Evolutionary conservation across 2,797 vertebrate genomes (phyloP), one percentile per base, ranked within the genome.

Genomic region (Ceryle rudis): DNA sequence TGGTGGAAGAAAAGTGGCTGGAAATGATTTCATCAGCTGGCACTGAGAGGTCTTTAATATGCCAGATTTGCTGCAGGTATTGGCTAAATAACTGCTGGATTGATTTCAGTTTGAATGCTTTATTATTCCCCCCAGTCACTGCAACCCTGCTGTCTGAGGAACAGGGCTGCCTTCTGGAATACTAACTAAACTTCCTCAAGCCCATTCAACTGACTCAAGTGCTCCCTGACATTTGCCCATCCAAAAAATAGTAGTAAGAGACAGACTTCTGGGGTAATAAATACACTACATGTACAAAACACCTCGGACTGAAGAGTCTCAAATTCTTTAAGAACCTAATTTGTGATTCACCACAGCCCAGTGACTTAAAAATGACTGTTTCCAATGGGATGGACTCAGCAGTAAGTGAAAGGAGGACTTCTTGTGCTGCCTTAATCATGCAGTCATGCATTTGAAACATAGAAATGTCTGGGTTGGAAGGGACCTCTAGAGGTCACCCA

Each of bases 61-160:
- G 92, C 94, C 89, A 95, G 60, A 93, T 94, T 86, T 96, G 94
- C 92, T 96, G 78, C 97, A 97, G 96, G 95, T 97, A 97, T 94
- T 95, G 93, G 95, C 95, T 94, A 94, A 95, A 70, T 31, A 95
- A 86, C 55, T 61, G 41, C 54, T 96, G 93, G 95, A 94, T 28
- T 90, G 92, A 92, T 96, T 95, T 96, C 89, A 95, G 86, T 77
- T 89, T 85, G 51, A 94, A 92, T 2, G 13, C 82, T 90, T 88
- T 91, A 92, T 89, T 95, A 88, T 88, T 97, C 93, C 82, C 89
- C 84, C 83, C 55, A 83, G 78, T 83, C 85, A 71, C 46, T 57
- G 72, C 65, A 93, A 79, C 46, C 74, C 84, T 86, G 64, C 64
- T 82, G 49, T 74, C 83, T 92, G 69, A 93, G 73, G 39, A 81